A percentile compares a stretch with the other conserved stretches of the same genome.
Evolutionary conservation across 2,888 invertebrate species (phyloP).

Genomic region (Polydrusus tereticollis): DNA sequence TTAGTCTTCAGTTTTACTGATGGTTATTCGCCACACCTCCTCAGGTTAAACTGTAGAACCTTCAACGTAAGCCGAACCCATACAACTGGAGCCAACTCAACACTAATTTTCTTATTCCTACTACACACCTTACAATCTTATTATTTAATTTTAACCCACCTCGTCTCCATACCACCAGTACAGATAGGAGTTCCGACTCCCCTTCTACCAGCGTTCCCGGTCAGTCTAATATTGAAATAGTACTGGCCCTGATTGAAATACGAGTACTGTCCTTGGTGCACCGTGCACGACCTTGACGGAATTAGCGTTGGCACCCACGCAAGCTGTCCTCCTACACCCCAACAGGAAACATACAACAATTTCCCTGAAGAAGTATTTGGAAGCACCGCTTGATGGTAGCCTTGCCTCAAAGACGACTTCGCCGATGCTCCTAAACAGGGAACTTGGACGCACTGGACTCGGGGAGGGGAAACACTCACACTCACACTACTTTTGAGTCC

Average conservation of each 20-base stretch:
- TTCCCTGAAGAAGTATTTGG: conserved; percentile 6
- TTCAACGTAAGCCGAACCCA: too few relatives aligned
- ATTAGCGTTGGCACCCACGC: conserved; percentile 40
- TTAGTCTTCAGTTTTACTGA: too few relatives aligned
- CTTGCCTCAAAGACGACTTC: conserved; percentile 2
- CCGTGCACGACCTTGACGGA: conserved; percentile 24
- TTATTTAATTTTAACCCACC: conserved; percentile 39
- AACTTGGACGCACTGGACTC: conserved; percentile 40
- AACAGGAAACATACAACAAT: conserved; percentile 38
- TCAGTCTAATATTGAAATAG: conserved; percentile 39
- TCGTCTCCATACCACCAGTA: conserved; percentile 47
- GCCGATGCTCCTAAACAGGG: conserved; percentile 34
- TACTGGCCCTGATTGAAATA: conserved; percentile 44
- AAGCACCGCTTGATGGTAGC: not conserved
- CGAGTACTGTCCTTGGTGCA: conserved; percentile 42
- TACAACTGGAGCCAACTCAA: too few relatives aligned
- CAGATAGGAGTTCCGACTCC: conserved; percentile 44
- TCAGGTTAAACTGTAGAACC: too few relatives aligned
- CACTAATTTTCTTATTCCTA: too few relatives aligned
- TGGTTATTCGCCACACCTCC: too few relatives aligned
- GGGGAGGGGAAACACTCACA: conserved; percentile 39
- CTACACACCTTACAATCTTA: too few relatives aligned
- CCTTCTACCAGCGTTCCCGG: conserved; percentile 35
- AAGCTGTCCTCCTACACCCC: conserved; percentile 42
- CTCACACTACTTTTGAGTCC: conserved; percentile 29